Evolutionary conservation across 1,140 invertebrate genomes (phyloP), one percentile per base, ranked within the genome.

Genomic region (Aphelinus atriplicis): DNA sequence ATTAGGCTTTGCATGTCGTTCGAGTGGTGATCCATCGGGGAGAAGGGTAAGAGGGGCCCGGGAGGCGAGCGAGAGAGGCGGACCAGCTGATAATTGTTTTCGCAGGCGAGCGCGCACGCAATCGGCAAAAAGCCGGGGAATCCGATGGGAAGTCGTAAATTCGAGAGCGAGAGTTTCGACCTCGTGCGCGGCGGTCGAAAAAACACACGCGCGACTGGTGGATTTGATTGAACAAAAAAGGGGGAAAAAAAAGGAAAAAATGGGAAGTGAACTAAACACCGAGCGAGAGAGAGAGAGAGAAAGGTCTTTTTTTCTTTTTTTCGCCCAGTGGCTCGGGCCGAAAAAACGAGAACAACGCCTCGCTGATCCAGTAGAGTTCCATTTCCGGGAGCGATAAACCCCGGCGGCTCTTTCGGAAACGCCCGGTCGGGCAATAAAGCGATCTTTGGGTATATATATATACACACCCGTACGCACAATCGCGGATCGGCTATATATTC

Each of bases 361-460:
- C 9, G 56, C 7, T 50, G 58, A 61, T 62, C 7, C 45, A 10
- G 1, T 62, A n/a, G 73, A 51, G 70, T 63, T 58, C 61, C 61
- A 69, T 75, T 75, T 75, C 67, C 66, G 73, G 66, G 72, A 62
- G 64, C 72, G 56, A 74, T 74, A 74, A 74, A 74, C 55, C 43
- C 50, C 43, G 69, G 63, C 55, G 26, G 50, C n/a, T 55, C 26
- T 26, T 26, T 26, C 57, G 60, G 56, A 48, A 69, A 60, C 45
- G 26, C 26, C 26, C 26, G 26, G 64, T 51, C 50, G n/a, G 58
- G n/a, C 48, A 66, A 66, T 53, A 66, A 66, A 64, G 45, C 62
- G 9, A 68, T 4, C 26, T n/a, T 4, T 46, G 71, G 10, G 53
- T 50, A 26, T 1, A 42, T 53, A 26, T 26, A 26, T 26, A 26